These are phyloP conservation scores for Lophura nycthemera DNA, from an alignment of 2,113 vertebrate genomes.

Conservation along the genomic window DNA sequence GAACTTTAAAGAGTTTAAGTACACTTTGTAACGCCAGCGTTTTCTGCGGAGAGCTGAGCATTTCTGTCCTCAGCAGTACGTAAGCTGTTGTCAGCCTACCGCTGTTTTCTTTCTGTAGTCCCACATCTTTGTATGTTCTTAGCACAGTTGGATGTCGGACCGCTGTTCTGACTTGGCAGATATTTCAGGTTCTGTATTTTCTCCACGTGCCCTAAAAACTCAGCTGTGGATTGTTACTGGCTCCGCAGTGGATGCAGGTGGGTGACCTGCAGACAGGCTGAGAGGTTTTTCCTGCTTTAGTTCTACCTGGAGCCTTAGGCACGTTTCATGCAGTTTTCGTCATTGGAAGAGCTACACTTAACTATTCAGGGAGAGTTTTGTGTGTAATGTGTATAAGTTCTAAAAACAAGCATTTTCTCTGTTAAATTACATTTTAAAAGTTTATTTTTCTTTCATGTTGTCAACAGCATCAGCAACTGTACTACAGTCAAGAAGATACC, in stretches of 20 bases:
- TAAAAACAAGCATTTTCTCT: background rate
- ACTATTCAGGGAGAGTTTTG: background rate
- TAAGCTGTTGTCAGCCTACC: background rate
- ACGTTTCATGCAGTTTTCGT: background rate
- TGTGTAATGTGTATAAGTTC: background rate
- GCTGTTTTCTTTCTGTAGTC: background rate
- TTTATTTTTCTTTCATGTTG: slow-evolving; percentile 33
- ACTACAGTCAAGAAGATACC: slow-evolving; percentile 88
- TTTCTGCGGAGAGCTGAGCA: background rate
- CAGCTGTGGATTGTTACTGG: background rate
- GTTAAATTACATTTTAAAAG: slow-evolving; percentile 4
- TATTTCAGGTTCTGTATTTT: background rate
- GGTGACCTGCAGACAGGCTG: background rate
- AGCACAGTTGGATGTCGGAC: background rate
- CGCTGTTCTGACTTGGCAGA: background rate
- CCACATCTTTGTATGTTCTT: accelerated
- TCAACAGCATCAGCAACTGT: slow-evolving; percentile 87
- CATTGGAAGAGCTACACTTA: background rate
- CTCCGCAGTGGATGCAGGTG: background rate
- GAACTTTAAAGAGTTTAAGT: background rate
- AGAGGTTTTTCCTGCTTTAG: background rate
- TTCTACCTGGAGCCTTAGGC: background rate
- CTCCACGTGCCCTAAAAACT: background rate
- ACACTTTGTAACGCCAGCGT: accelerated
- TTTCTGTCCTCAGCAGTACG: background rate